Evolutionary conservation across 2,113 vertebrate genomes (phyloP).

Genomic region (Jaculus jaculus): DNA sequence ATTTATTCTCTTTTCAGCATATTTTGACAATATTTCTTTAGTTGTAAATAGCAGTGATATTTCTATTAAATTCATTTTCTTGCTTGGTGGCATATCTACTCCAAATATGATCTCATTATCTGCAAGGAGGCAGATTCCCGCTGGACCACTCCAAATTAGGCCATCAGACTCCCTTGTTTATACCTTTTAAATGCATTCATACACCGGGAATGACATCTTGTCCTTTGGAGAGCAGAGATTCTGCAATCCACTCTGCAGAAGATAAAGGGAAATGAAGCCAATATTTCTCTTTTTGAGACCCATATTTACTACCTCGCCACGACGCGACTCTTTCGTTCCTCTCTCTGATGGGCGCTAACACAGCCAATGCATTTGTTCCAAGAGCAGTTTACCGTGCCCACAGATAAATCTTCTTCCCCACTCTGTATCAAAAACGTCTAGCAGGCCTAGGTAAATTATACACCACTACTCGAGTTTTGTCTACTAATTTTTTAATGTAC

Average conservation of each 20-base stretch:
- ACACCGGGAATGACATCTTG: background rate
- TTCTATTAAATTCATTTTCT: constrained; percentile 71
- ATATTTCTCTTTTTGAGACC: constrained; percentile 20
- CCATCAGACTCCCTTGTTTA: constrained; percentile 58
- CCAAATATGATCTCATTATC: constrained; percentile 72
- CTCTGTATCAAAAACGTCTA: constrained; percentile 59
- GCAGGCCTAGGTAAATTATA: constrained; percentile 69
- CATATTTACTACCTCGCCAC: constrained; percentile 40
- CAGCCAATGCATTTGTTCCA: constrained; percentile 8
- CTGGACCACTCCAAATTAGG: constrained; percentile 60
- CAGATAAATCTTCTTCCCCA: constrained; percentile 62
- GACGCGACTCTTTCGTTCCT: background rate
- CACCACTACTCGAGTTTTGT: constrained; percentile 52
- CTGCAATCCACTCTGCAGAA: constrained; percentile 5
- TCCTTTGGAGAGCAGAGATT: constrained; percentile 18
- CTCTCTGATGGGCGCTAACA: background rate
- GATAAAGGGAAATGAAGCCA: constrained; percentile 51
- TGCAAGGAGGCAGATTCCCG: constrained; percentile 48
- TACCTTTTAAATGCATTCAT: constrained; percentile 52
- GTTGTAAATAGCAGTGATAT: constrained; percentile 63
- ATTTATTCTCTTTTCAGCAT: constrained; percentile 51
- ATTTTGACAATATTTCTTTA: constrained; percentile 46
- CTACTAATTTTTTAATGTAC: constrained; percentile 80
- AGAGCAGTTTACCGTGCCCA: constrained; percentile 51
- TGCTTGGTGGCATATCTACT: constrained; percentile 44